These are phyloP conservation scores for Taxidea taxus DNA, from an alignment of 2,113 vertebrate genomes.

Conservation along the genomic window DNA sequence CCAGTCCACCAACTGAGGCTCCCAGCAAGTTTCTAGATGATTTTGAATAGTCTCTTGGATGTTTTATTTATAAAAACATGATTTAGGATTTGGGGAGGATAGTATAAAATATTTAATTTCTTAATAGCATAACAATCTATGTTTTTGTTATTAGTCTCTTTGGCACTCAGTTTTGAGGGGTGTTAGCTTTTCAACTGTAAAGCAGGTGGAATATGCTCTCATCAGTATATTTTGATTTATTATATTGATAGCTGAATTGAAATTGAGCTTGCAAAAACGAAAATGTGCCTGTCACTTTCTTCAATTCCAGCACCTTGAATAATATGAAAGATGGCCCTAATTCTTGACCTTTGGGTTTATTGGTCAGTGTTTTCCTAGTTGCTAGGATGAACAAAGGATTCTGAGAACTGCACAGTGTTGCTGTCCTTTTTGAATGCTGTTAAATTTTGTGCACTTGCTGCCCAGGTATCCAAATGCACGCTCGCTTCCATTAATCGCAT, in stretches of 20 bases:
- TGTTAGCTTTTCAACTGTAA: not conserved
- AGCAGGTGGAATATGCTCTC: not conserved
- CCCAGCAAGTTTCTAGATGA: not conserved
- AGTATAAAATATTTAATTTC: conserved; percentile 11
- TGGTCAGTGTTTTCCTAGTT: not conserved
- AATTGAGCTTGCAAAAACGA: not conserved
- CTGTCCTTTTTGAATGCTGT: not conserved
- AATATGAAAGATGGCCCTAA: not conserved
- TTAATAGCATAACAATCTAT: not conserved
- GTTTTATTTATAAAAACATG: not conserved
- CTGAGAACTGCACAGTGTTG: not conserved
- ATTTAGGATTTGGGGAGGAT: conserved; percentile 16
- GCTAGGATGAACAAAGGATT: not conserved
- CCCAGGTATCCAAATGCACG: not conserved
- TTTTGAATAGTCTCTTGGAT: not conserved
- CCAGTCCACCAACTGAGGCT: not conserved
- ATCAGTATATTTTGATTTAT: not conserved
- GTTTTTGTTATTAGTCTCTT: conserved; percentile 24
- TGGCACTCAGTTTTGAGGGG: not conserved
- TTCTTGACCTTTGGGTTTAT: not conserved
- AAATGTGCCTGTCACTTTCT: not conserved
- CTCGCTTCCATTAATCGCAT: not conserved
- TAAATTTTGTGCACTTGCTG: not conserved
- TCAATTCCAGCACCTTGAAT: not conserved
- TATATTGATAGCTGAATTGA: not conserved